phyloP scores from a whole-genome alignment of 2,113 vertebrate genomes.

The Tachycineta bicolor region DNA sequence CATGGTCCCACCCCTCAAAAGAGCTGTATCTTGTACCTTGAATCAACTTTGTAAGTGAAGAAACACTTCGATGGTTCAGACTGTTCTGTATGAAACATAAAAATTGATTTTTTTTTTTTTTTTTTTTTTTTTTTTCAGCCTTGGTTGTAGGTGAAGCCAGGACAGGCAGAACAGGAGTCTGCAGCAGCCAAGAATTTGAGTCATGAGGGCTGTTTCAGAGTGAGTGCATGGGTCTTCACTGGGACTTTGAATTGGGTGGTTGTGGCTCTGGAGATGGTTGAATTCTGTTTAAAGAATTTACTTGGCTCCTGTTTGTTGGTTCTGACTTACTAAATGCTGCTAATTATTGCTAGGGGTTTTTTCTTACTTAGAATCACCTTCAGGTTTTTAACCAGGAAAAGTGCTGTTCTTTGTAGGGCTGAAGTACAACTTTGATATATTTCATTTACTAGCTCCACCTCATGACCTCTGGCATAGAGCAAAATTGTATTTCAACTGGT shows the following conservation, averaged over 20 bases:
- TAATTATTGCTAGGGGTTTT: neutral
- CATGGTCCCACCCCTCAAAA: neutral
- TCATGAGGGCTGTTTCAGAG: rapidly evolving
- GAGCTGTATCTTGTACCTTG: neutral
- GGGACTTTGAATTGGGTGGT: neutral
- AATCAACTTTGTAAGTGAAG: neutral
- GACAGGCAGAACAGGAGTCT: neutral
- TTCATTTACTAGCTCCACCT: neutral
- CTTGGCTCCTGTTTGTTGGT: neutral
- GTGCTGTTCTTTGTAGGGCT: neutral
- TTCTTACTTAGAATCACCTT: neutral
- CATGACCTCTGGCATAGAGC: neutral
- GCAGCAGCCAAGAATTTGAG: neutral
- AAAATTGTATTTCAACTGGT: neutral
- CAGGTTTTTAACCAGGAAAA: neutral
- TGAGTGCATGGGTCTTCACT: neutral
- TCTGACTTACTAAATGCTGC: neutral
- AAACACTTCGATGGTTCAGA: neutral
- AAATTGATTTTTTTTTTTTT: neutral
- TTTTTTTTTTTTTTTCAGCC: neutral
- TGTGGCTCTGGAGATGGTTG: neutral
- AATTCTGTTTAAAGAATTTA: neutral
- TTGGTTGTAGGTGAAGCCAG: neutral
- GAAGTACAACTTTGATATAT: neutral
- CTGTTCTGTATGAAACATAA: neutral